Base-by-base conservation (phyloP, 2,797 vertebrate genomes). In the Aulostomus chinensis region DNA sequence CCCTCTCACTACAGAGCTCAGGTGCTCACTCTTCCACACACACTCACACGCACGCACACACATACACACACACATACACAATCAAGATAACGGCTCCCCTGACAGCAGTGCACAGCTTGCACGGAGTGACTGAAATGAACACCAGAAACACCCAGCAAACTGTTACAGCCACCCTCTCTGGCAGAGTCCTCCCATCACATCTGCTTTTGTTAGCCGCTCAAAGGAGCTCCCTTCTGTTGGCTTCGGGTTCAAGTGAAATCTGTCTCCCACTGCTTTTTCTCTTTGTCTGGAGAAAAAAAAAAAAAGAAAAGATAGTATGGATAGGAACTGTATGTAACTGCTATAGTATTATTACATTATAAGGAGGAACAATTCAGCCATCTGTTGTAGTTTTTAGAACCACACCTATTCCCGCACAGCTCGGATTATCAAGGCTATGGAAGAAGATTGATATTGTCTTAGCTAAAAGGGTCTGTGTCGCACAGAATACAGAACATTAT, bases 91-190 rank as follows among this genome's bases (percentile, higher is more conserved):
- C 32, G 11, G 72, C 70, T 86, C 85, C 83, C 81, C 66, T 80
- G 84, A 86, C 76, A 71, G 68, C 66, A 64, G 65, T 63, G 66
- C 60, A 64, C 79, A 85, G 81, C 80, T 75, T 83, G 81, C 78
- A 62, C 33, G 50, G 67, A 85, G 78, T 71, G 68, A 86, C 73
- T 75, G 60, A 79, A 86, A 82, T 68, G 68, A 84, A 80, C 67
- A 85, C 79, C 79, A 85, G 84, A 78, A 86, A 81, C 81, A 86
- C 75, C 64, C 71, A 55, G 71, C 73, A 86, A 86, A 86, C 78
- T 88, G 80, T 87, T 86, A 83, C 80, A 85, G 83, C 80, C 86
- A 71, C 73, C 66, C 60, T 81, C 62, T 76, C 73, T 86, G 82
- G 76, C 80, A 81, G 43, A 62, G 76, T 74, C 72, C 75, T 78